Base-by-base conservation (phyloP, 1,140 invertebrate species). In the Centruroides sculpturatus region DNA sequence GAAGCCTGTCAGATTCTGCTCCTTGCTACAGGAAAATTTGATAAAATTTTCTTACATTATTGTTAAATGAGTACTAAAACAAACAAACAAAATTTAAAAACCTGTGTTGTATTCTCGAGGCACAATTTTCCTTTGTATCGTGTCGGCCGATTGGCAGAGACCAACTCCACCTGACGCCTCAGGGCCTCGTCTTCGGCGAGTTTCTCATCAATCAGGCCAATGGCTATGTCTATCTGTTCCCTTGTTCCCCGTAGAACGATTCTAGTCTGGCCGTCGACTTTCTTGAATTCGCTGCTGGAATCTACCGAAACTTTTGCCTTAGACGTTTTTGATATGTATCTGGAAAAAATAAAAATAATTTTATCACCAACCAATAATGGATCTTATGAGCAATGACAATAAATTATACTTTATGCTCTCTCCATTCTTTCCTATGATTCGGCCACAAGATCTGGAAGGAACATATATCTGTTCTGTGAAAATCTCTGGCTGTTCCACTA, bases 341-440 rank as follows among this genome's bases (percentile, higher is more conserved):
- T 63, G 35, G 47, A 57, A 48, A 2, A 23, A 23, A 23, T n/a
- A n/a, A 23, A 23, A 1, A 23, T 23, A 23, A 23, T 23, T 23
- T 23, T 23, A 23, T 23, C 23, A 23, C 23, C 23, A 23, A 23
- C 35, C n/a, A 23, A 35, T 10, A 10, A 8, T 13, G 7, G 51
- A 52, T 35, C 8, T 7, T 52, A 23, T 13, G 8, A 23, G 7
- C 51, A 23, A 52, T 12, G 41, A 41, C 5, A 41, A 41, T 8
- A 13, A 23, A 23, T 23, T 34, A 12, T 63, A 66, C 60, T 81
- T 78, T 59, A 91, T 81, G 48, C 74, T 80, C 61, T 85, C 82
- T 12, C 85, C 86, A 62, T 80, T 79, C 48, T 79, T 50, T 69
- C 82, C 86, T 68, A 88, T 85, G 46, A 91, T 81, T 68, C 79